A percentile compares a stretch with the other conserved stretches of the same genome.
These are phyloP conservation scores for Tetheella fluctuosa DNA, from an alignment of 2,888 invertebrate genomes.

Conservation along the genomic window DNA sequence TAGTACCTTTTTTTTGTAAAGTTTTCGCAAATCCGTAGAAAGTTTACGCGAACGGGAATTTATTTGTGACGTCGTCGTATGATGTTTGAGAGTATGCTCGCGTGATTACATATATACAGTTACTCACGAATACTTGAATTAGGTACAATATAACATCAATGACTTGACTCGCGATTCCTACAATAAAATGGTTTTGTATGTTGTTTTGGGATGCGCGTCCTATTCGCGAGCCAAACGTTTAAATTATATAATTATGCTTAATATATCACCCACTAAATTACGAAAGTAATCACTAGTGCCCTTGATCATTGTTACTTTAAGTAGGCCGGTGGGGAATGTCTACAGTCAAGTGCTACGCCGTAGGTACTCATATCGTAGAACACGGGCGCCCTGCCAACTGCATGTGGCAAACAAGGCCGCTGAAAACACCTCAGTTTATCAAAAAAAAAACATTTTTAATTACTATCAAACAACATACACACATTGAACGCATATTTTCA, in stretches of 20 bases:
- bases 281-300: slow-evolving; percentile 13
- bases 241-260: neutral
- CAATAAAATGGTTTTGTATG: too few species aligned
- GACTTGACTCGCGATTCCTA: too few species aligned
- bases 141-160: too few species aligned
- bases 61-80: neutral
- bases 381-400: slow-evolving; percentile 20
- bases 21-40: slow-evolving; percentile 74
- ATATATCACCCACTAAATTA: neutral
- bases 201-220: too few species aligned
- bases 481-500: slow-evolving; percentile 9
- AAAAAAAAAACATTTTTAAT: slow-evolving; percentile 7
- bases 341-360: slow-evolving; percentile 23
- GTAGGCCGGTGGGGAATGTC: slow-evolving; percentile 24
- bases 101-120: neutral
- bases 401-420: slow-evolving; percentile 21
- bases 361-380: slow-evolving; percentile 33
- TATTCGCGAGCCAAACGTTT: too few species aligned
- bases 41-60: slow-evolving; percentile 41
- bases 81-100: neutral
- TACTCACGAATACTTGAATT: neutral
- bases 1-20: slow-evolving; percentile 65
- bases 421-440: slow-evolving; percentile 4
- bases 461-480: neutral
- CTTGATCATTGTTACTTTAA: slow-evolving; percentile 24